Percentiles rank a stretch among this genome's conserved stretches.
Evolutionary conservation across 2,113 vertebrate species (phyloP).

Genomic region (Pardalotus punctatus): DNA sequence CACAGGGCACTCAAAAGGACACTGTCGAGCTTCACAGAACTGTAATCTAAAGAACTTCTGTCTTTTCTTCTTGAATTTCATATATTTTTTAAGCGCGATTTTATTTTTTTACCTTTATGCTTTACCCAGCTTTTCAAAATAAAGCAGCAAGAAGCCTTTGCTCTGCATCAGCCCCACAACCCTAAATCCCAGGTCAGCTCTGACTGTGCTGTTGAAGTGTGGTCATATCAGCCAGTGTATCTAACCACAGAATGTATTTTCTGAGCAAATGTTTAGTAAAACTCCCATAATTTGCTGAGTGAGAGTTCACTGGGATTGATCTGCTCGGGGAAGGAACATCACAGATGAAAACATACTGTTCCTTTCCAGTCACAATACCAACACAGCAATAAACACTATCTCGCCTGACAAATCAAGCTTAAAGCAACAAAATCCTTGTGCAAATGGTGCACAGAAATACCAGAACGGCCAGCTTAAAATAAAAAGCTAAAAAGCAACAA

Average conservation of each 20-base stretch:
- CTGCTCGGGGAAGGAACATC: slow-evolving; percentile 32
- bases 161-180: neutral
- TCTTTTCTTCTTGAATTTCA: neutral
- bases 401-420: neutral
- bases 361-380: slow-evolving; percentile 45
- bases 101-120: neutral
- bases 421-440: slow-evolving; percentile 1
- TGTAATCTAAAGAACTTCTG: neutral
- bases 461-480: neutral
- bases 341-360: neutral
- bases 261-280: slow-evolving; percentile 42
- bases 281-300: slow-evolving; percentile 25
- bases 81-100: neutral
- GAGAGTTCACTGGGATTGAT: slow-evolving; percentile 27
- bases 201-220: neutral
- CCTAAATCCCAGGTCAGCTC: neutral
- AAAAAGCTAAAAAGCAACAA: neutral
- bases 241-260: slow-evolving; percentile 40
- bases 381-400: neutral
- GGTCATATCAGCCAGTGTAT: neutral
- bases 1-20: neutral
- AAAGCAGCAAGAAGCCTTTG: neutral
- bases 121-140: neutral
- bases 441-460: neutral
- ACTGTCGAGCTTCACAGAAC: neutral